phyloP scores from a whole-genome alignment of 2,888 invertebrate genomes.

The Brassicogethes aeneus region DNA sequence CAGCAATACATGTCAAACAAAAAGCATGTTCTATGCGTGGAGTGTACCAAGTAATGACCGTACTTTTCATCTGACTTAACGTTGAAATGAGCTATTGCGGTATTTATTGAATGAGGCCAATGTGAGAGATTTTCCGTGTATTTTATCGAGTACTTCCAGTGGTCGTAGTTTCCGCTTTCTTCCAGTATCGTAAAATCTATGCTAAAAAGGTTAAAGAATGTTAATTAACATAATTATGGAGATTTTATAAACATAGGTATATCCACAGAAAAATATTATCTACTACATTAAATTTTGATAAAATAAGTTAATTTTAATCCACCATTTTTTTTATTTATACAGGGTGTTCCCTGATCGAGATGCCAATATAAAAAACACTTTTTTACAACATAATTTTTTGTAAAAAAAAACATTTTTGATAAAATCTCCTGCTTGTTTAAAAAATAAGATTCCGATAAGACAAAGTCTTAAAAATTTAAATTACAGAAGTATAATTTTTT shows the following conservation, averaged over 20 bases:
- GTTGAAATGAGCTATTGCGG: slow-evolving; percentile 49
- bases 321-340: too few relatives aligned
- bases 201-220: slow-evolving; percentile 40
- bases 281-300: too few relatives aligned
- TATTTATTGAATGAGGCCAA: slow-evolving; percentile 53
- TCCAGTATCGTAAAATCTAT: slow-evolving; percentile 51
- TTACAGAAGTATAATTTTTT: too few relatives aligned
- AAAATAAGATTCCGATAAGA: too few relatives aligned
- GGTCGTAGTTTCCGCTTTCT: slow-evolving; percentile 56
- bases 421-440: too few relatives aligned
- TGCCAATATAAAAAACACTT: too few relatives aligned
- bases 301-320: too few relatives aligned
- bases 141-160: slow-evolving; percentile 59
- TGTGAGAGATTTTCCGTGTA: slow-evolving; percentile 57
- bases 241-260: slow-evolving; percentile 5
- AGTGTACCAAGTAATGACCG: slow-evolving; percentile 47
- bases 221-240: background rate
- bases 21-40: slow-evolving; percentile 57
- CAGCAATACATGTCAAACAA: slow-evolving; percentile 48
- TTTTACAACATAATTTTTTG: too few relatives aligned
- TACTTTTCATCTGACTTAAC: slow-evolving; percentile 43
- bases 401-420: too few relatives aligned
- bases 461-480: too few relatives aligned
- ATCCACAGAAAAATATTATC: too few relatives aligned
- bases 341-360: too few relatives aligned